A percentile compares a stretch with the other conserved stretches of the same genome.
Conservation (phyloP, 2,797 vertebrate species). For the Sebastes flavidus region DNA sequence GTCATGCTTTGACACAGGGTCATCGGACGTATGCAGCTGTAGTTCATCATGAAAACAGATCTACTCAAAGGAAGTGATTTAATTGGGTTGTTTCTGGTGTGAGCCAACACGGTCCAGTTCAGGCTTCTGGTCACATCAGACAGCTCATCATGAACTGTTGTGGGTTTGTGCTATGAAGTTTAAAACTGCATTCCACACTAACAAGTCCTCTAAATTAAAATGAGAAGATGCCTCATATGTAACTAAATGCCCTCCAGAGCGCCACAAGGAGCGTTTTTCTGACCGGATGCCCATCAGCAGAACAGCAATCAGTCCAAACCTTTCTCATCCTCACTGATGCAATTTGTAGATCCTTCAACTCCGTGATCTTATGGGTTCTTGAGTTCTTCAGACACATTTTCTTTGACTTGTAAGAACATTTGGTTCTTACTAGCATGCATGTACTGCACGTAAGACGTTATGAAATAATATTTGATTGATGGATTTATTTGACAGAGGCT, state of each 20-base stretch:
- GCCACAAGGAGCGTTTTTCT: not conserved
- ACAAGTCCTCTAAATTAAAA: not conserved
- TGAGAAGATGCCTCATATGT: not conserved
- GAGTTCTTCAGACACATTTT: not conserved
- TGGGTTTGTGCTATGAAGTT: not conserved
- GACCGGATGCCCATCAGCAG: not conserved
- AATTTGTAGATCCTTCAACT: not conserved
- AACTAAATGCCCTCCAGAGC: not conserved
- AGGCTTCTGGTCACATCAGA: not conserved
- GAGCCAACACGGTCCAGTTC: not conserved
- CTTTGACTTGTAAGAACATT: not conserved
- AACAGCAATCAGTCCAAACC: not conserved
- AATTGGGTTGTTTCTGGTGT: not conserved
- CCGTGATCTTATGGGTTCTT: not conserved
- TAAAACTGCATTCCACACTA: not conserved
- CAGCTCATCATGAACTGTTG: not conserved
- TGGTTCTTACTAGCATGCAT: not conserved
- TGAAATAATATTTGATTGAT: not conserved
- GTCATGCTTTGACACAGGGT: not conserved
- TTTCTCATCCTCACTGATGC: not conserved
- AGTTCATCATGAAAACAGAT: slow-evolving; percentile 5
- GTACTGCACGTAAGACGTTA: not conserved
- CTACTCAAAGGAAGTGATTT: slow-evolving; percentile 12
- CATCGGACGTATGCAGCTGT: slow-evolving; percentile 7
- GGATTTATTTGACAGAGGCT: not conserved